A percentile compares a stretch with the other conserved stretches of the same genome.
Evolutionary conservation across 2,113 vertebrate species (phyloP).

Genomic region (Phylloscopus whistleri): DNA sequence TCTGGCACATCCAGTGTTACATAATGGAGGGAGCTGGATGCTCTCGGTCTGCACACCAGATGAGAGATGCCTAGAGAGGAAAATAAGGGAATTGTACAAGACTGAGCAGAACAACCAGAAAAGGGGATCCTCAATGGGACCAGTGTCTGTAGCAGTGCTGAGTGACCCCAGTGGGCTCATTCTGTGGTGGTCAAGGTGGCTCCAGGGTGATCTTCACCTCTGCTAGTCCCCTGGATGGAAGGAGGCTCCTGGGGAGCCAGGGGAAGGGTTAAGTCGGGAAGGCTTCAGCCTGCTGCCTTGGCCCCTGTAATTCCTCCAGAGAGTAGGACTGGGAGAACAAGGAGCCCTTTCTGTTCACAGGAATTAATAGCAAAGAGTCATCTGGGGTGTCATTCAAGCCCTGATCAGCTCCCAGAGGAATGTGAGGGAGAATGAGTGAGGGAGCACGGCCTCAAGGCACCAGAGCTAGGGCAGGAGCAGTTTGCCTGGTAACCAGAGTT

Average conservation of each 20-base stretch:
- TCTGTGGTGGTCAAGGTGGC: background rate
- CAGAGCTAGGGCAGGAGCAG: conserved; percentile 46
- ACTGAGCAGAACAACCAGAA: background rate
- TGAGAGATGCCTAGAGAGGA: background rate
- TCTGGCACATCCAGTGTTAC: background rate
- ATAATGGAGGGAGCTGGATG: background rate
- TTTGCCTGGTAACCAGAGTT: conserved; percentile 18
- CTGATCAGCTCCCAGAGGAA: conserved; percentile 80
- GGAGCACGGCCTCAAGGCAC: conserved; percentile 52
- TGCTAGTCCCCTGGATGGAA: background rate
- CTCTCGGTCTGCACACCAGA: background rate
- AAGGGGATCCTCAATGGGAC: background rate
- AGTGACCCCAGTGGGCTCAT: background rate
- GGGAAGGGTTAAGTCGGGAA: conserved; percentile 77
- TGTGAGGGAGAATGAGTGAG: conserved; percentile 50
- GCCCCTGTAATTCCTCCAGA: conserved; percentile 73
- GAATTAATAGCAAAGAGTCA: conserved; percentile 85
- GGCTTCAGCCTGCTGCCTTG: conserved; percentile 73
- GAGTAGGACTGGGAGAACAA: conserved; percentile 79
- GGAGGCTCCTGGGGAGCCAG: conserved; percentile 7
- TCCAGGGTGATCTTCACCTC: background rate
- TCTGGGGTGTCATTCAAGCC: conserved; percentile 80
- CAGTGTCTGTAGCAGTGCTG: background rate
- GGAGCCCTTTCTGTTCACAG: conserved; percentile 78
- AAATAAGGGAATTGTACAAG: background rate